Conservation (phyloP, 1,140 invertebrate species). For the Paralvinella palmiformis region DNA sequence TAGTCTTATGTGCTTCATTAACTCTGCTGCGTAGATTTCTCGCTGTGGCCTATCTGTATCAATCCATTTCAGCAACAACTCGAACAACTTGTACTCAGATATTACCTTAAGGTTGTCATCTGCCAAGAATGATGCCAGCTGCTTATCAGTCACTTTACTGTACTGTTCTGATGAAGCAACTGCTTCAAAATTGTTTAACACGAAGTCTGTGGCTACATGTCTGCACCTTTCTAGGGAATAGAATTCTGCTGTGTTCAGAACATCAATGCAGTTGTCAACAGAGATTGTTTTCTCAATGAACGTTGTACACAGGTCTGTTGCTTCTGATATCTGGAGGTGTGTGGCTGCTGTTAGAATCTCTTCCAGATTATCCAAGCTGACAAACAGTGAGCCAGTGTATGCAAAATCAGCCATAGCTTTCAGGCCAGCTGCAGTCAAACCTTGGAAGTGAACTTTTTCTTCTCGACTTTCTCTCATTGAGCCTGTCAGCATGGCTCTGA, state of each 20-base stretch:
- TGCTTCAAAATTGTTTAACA: conserved; percentile 42
- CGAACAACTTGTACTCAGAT: conserved; percentile 42
- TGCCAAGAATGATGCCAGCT: conserved; percentile 34
- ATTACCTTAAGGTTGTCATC: conserved; percentile 37
- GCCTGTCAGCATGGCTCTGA: conserved; percentile 56
- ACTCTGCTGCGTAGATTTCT: conserved; percentile 29
- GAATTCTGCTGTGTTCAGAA: conserved; percentile 44
- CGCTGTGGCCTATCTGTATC: conserved; percentile 27
- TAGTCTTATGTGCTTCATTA: conserved; percentile 42
- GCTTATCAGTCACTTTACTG: conserved; percentile 32
- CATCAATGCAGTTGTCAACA: conserved; percentile 44
- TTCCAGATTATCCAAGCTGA: conserved; percentile 44
- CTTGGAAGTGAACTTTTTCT: conserved; percentile 38
- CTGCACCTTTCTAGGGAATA: conserved; percentile 33
- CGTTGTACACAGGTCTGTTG: conserved; percentile 44
- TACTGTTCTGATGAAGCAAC: conserved; percentile 42
- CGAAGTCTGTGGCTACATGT: conserved; percentile 30
- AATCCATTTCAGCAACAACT: conserved; percentile 41
- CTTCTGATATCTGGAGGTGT: conserved; percentile 42
- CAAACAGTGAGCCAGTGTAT: conserved; percentile 37
- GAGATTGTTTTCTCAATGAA: conserved; percentile 41
- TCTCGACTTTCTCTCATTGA: conserved; percentile 42
- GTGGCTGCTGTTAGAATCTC: conserved; percentile 43
- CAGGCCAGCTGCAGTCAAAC: conserved; percentile 39
- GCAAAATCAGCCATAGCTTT: conserved; percentile 37